These are phyloP conservation scores for Condylostylus longicornis DNA, from an alignment of 1,140 invertebrate genomes.

Conservation along the genomic window DNA sequence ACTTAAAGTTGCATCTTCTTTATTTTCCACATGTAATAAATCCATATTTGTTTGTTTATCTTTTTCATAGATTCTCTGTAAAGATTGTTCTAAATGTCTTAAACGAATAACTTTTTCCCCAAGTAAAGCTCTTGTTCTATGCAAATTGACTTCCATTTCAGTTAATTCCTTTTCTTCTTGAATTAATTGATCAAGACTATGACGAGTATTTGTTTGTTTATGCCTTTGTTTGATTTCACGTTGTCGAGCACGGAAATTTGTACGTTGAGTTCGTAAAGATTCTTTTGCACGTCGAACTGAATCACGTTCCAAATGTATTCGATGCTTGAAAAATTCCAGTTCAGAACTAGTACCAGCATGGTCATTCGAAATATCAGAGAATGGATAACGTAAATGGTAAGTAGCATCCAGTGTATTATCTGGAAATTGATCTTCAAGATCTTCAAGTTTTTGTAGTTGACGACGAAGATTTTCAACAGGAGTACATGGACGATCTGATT, in stretches of 20 bases:
- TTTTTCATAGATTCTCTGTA: conserved; percentile 41
- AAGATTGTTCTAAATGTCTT: conserved; percentile 55
- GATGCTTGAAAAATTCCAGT: conserved; percentile 62
- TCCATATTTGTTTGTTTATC: conserved; percentile 25
- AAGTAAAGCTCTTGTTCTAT: conserved; percentile 55
- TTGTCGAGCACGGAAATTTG: conserved; percentile 22
- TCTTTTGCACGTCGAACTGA: conserved; percentile 58
- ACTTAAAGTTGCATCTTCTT: conserved; percentile 41
- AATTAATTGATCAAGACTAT: conserved; percentile 43
- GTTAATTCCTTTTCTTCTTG: conserved; percentile 63
- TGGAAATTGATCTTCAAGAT: conserved; percentile 62
- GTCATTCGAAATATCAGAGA: conserved; percentile 43
- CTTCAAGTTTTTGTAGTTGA: conserved; percentile 61
- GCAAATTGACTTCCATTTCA: conserved; percentile 63
- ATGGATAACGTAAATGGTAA: conserved; percentile 58
- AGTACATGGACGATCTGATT: conserved; percentile 40
- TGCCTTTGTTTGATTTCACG: conserved; percentile 25
- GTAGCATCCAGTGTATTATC: conserved; percentile 49
- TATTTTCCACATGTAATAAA: conserved; percentile 31
- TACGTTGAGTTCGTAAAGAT: conserved; percentile 37
- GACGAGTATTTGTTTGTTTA: conserved; percentile 29
- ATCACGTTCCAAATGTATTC: conserved; percentile 60
- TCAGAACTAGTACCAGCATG: conserved; percentile 39
- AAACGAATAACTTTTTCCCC: conserved; percentile 66
- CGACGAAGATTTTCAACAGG: conserved; percentile 59